Base-by-base conservation (phyloP, 2,888 invertebrate species). In the Sphinx pinastri region DNA sequence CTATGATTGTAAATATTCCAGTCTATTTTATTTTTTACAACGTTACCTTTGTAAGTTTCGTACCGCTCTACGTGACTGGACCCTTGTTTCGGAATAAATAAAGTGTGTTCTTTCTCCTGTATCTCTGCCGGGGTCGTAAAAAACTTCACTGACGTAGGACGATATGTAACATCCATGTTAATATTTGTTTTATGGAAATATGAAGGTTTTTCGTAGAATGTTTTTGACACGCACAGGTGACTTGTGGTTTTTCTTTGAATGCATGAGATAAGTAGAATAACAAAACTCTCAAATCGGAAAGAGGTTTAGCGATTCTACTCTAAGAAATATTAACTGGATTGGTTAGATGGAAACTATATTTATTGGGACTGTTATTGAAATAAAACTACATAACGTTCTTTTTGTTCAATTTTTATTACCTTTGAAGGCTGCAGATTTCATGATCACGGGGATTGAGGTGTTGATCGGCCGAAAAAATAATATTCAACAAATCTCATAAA, bases 121-220 rank as follows among this genome's bases (percentile, higher is more conserved):
- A 72, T 79, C 79, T 85, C 83, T 83, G 81, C 81, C 80, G 78
- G 70, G 71, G 75, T 81, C 86, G 83, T 87, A 88, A 88, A 87
- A 82, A 84, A 75, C 77, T 73, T 76, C 74, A 82, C 80, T 81
- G 86, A 87, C 83, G 84, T 81, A 77, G 76, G 71, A 77, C 81
- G 81, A 84, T 84, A 80, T 82, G 79, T 80, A 79, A 81, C 79
- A 81, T 80, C 80, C 81, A 83, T 84, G 84, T 82, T 86, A 84
- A 87, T 88, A 86, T 87, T 87, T 87, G 82, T 83, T 88, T 87
- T 88, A 88, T 84, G 82, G 81, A 81, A 82, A 84, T 79, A 79
- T 78, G 71, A 49, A 16, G 51, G 70, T 16, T 49, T 70, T 58
- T 60, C 69, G 58, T 52, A 49, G 6, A 4, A 13, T 70, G 66